phyloP scores from a whole-genome alignment of 2,888 invertebrate genomes.

The Branchellion lobata region DNA sequence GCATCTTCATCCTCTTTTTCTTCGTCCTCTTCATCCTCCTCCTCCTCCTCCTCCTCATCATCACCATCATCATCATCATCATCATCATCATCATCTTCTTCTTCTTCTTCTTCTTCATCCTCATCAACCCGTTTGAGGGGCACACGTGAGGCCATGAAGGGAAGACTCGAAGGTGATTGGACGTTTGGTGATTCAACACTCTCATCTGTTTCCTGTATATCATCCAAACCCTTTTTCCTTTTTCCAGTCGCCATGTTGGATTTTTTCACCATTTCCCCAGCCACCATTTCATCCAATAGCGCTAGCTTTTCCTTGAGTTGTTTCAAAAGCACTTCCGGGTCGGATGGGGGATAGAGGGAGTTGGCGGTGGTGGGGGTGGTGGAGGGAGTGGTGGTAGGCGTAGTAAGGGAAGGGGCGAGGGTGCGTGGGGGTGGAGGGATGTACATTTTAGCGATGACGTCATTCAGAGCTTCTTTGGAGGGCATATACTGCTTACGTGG shows the following conservation, averaged over 20 bases:
- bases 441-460: not conserved
- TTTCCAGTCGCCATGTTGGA: not conserved
- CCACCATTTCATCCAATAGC: not conserved
- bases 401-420: not conserved
- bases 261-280: not conserved
- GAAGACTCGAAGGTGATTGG: not conserved
- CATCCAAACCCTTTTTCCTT: not conserved
- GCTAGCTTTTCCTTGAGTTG: not conserved
- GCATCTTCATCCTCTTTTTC: too few species aligned
- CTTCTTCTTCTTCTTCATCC: too few species aligned
- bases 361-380: too few species aligned
- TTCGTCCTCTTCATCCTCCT: too few species aligned
- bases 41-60: too few species aligned
- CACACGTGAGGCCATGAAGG: too few species aligned
- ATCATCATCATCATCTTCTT: too few species aligned
- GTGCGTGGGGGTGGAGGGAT: not conserved
- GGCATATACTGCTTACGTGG: not conserved
- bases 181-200: not conserved
- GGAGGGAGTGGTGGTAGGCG: too few species aligned
- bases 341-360: not conserved
- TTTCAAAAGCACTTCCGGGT: not conserved
- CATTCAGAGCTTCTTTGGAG: not conserved
- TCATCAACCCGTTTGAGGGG: too few species aligned
- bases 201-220: constrained; percentile 4
- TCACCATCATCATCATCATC: too few species aligned